phyloP scores from a whole-genome alignment of 1,140 invertebrate species.

The Sminthurides bifidus region DNA sequence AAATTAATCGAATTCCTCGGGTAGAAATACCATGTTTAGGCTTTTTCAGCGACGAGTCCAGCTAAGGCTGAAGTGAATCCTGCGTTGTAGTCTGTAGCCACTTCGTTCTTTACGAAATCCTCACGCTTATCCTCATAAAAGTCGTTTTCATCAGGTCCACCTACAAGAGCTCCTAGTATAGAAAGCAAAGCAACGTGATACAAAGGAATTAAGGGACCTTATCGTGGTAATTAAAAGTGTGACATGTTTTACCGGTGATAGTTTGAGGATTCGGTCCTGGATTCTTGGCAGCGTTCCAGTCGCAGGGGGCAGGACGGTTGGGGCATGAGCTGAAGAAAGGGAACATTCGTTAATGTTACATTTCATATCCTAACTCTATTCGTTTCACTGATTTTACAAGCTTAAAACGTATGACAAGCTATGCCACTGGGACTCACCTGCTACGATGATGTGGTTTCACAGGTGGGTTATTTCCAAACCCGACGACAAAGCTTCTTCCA shows the following conservation, averaged over 20 bases:
- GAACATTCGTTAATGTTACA: constrained; percentile 39
- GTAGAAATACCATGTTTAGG: no score
- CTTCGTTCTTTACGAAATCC: constrained; percentile 46
- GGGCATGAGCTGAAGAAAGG: constrained; percentile 38
- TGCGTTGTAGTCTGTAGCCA: constrained; percentile 47
- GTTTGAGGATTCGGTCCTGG: constrained; percentile 43
- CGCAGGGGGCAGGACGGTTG: constrained; percentile 39
- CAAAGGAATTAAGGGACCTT: background rate
- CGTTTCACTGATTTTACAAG: background rate
- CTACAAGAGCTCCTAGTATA: constrained; percentile 41
- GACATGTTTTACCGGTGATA: constrained; percentile 35
- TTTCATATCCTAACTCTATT: background rate
- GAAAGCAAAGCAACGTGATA: background rate
- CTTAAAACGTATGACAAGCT: background rate
- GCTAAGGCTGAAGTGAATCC: constrained; percentile 39
- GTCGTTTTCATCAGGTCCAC: constrained; percentile 45
- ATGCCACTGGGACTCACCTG: background rate
- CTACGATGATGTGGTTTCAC: constrained; percentile 10
- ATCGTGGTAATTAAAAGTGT: background rate
- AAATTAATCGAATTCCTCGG: no score
- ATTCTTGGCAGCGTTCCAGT: constrained; percentile 40
- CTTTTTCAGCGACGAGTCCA: constrained; percentile 7
- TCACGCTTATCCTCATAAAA: constrained; percentile 42
- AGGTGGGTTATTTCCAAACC: constrained; percentile 39
- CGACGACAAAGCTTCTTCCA: constrained; percentile 41